A percentile compares a stretch with the other conserved stretches of the same genome.
Conservation (phyloP, 2,888 invertebrate species). For the Ophion costatus region DNA sequence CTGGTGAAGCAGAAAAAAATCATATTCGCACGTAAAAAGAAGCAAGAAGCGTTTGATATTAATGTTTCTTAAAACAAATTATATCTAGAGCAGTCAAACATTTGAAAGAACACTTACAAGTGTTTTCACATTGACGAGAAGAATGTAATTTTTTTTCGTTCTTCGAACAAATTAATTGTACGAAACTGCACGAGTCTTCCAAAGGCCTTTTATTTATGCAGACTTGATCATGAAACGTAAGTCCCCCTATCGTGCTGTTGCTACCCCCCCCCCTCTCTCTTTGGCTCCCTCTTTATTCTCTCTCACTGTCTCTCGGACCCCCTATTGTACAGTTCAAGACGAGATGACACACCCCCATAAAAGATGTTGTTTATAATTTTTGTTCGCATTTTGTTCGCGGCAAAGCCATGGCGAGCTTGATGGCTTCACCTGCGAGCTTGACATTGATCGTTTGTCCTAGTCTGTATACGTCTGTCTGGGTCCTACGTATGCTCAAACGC, state of each 20-base stretch:
- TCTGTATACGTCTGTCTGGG: conserved; percentile 76
- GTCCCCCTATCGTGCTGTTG: conserved; percentile 67
- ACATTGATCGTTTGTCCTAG: conserved; percentile 76
- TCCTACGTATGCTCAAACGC: conserved; percentile 77
- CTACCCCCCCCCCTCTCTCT: conserved; percentile 82
- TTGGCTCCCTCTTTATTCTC: conserved; percentile 83
- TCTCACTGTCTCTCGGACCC: conserved; percentile 32
- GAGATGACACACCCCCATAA: conserved; percentile 51
- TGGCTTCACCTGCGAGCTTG: conserved; percentile 74
- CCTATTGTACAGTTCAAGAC: conserved; percentile 30
- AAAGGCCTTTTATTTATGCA: background rate
- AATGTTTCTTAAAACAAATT: too few relatives aligned
- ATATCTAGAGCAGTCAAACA: too few relatives aligned
- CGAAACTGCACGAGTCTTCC: too few relatives aligned
- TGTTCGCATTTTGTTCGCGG: conserved; percentile 43
- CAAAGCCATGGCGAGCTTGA: conserved; percentile 7
- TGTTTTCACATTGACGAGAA: background rate
- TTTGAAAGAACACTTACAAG: too few relatives aligned
- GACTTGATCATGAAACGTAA: background rate
- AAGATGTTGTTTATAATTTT: conserved; percentile 62
- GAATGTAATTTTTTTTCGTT: background rate
- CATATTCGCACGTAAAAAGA: conserved; percentile 30
- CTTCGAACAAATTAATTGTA: background rate
- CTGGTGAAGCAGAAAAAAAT: conserved; percentile 43
- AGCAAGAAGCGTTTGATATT: too few relatives aligned